These are phyloP conservation scores for Arctocebus calabarensis DNA, from an alignment of 2,797 vertebrate species.

Conservation along the genomic window DNA sequence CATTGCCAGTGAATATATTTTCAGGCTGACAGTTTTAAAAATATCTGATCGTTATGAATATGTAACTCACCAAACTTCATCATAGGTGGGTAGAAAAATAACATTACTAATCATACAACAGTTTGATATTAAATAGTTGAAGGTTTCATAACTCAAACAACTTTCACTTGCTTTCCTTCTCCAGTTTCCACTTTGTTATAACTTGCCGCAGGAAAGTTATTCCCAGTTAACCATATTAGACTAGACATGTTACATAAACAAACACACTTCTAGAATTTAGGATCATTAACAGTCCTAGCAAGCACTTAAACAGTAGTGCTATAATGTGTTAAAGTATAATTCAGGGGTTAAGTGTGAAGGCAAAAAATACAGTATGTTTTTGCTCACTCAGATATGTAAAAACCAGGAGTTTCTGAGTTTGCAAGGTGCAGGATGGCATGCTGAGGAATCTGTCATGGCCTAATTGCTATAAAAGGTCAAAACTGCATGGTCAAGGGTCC, in stretches of 20 bases:
- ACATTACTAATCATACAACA: not conserved
- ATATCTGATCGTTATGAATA: constrained; percentile 6
- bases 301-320: not conserved
- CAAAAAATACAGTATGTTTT: not conserved
- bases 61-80: not conserved
- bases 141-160: not conserved
- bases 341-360: not conserved
- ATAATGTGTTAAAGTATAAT: not conserved
- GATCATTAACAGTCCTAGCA: too few relatives aligned
- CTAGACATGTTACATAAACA: not conserved
- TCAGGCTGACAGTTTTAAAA: constrained; percentile 5
- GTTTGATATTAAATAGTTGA: not conserved
- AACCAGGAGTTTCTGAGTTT: not conserved
- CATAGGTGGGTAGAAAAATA: constrained; percentile 11
- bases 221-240: not conserved
- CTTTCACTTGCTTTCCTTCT: not conserved
- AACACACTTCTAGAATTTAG: not conserved
- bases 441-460: not conserved
- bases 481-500: not conserved
- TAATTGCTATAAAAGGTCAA: not conserved
- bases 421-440: not conserved
- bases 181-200: not conserved
- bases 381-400: not conserved
- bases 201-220: not conserved
- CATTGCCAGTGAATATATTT: not conserved